Conservation (phyloP, 2,113 vertebrate species). For the Atractosteus spatula region DNA sequence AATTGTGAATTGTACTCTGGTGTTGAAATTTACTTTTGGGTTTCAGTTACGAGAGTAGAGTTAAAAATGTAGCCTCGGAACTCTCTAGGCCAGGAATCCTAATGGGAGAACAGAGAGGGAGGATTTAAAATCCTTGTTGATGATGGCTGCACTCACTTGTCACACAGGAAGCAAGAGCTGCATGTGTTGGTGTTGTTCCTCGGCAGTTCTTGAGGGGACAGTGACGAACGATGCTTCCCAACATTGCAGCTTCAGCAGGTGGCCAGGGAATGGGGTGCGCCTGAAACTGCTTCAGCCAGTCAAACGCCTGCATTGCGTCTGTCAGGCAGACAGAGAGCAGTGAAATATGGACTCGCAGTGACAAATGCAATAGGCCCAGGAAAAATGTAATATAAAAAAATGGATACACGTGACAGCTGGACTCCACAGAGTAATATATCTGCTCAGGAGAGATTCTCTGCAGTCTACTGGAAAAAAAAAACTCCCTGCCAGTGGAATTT, state of each 20-base stretch:
- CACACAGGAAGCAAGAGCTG: neutral
- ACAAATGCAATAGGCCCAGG: conserved; percentile 40
- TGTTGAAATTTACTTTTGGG: too few species aligned
- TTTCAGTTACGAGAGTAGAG: too few species aligned
- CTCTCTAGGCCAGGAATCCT: too few species aligned
- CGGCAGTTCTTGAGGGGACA: too few species aligned
- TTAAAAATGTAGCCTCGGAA: too few species aligned
- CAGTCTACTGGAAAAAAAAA: too few species aligned
- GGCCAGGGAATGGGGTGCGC: conserved; percentile 13
- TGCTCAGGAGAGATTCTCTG: neutral
- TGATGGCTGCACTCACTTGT: too few species aligned
- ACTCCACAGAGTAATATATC: neutral
- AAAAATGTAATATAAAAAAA: conserved; percentile 18
- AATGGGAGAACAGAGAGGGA: too few species aligned
- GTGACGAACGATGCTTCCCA: conserved; percentile 40
- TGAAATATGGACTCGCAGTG: conserved; percentile 58
- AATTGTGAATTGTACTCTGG: too few species aligned
- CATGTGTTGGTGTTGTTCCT: neutral
- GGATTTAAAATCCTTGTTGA: too few species aligned
- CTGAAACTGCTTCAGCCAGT: conserved; percentile 48
- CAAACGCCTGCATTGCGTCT: conserved; percentile 41
- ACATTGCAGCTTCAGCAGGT: conserved; percentile 54
- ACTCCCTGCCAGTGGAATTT: too few species aligned
- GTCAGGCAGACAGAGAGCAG: conserved; percentile 37
- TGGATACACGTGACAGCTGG: neutral